These are phyloP conservation scores for Pygoscelis antarcticus DNA, from an alignment of 2,113 vertebrate genomes.

Conservation along the genomic window DNA sequence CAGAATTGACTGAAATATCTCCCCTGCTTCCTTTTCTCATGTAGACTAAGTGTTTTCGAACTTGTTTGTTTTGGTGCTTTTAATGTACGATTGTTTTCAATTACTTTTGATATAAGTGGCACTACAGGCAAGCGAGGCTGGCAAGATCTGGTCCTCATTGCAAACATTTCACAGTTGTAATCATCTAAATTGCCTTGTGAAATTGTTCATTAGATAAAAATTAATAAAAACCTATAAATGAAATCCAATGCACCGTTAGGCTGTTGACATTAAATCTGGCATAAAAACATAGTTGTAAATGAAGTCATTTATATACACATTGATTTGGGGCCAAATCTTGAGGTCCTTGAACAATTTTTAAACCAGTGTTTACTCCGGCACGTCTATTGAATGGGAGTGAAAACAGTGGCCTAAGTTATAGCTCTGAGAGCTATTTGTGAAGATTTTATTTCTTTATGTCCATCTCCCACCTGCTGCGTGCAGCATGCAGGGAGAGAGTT, in stretches of 20 bases:
- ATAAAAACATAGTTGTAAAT: conserved; percentile 20
- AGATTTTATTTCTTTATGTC: not conserved
- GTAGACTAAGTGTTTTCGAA: not conserved
- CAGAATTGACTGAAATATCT: not conserved
- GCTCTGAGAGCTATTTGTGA: not conserved
- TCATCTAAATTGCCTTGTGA: conserved; percentile 46
- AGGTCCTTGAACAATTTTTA: conserved; percentile 1
- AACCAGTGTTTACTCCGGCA: not conserved
- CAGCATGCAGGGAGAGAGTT: not conserved
- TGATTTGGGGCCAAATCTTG: conserved; percentile 26
- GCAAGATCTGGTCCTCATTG: conserved; percentile 22
- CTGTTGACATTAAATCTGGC: conserved; percentile 45
- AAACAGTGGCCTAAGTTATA: not conserved
- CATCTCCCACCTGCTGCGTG: not conserved
- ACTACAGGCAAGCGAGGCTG: not conserved
- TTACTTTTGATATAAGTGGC: conserved; percentile 23
- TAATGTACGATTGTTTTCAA: conserved; percentile 12
- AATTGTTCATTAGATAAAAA: conserved; percentile 62
- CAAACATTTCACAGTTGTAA: conserved; percentile 48
- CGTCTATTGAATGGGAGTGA: not conserved
- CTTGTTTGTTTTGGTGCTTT: not conserved
- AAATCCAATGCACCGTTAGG: not conserved
- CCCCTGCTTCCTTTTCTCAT: not conserved
- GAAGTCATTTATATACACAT: not conserved
- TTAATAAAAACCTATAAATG: conserved; percentile 48